Conservation (phyloP, 2,797 vertebrate species). For the Falco columbarius region DNA sequence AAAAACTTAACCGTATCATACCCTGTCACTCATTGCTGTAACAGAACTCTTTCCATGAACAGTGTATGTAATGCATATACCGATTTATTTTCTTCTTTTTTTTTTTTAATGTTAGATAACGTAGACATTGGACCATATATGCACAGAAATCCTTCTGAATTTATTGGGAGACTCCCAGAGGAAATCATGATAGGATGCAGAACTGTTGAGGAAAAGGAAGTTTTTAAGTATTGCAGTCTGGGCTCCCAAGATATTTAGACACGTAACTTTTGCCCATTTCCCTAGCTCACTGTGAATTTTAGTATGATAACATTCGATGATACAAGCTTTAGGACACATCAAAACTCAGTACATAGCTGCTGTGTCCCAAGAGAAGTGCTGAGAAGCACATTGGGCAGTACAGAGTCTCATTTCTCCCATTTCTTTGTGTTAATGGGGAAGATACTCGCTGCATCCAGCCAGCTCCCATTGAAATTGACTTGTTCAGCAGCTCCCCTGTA, state of each 20-base stretch:
- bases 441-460: not conserved
- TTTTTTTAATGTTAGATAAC: not conserved
- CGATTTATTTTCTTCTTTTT: not conserved
- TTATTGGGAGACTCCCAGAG: not conserved
- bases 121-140: not conserved
- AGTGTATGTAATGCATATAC: not conserved
- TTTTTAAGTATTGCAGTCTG: not conserved
- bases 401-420: not conserved
- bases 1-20: not conserved
- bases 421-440: not conserved
- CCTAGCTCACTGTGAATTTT: not conserved
- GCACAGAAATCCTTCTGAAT: not conserved
- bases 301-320: not conserved
- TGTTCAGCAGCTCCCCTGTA: not conserved
- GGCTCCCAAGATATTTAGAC: not conserved
- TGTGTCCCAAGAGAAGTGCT: not conserved
- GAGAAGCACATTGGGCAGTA: not conserved
- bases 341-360: not conserved
- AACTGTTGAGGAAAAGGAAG: not conserved
- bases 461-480: not conserved
- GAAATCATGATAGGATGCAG: not conserved
- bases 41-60: not conserved
- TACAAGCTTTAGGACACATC: not conserved
- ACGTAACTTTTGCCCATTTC: not conserved
- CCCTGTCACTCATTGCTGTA: not conserved